A percentile compares a stretch with the other conserved stretches of the same genome.
Conservation (phyloP, 1,140 invertebrate species). For the Bombus ignitus region DNA sequence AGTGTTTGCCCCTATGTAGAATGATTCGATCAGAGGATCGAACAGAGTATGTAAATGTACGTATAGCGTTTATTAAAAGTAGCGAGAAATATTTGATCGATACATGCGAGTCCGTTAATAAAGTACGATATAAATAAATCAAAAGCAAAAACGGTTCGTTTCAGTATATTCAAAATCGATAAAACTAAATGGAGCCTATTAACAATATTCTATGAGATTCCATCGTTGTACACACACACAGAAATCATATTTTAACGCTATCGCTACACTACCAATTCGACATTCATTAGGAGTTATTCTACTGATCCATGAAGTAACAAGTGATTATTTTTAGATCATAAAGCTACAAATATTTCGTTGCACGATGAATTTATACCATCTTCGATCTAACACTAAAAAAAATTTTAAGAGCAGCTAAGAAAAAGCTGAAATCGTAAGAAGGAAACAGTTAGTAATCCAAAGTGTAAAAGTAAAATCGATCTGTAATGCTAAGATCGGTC, state of each 20-base stretch:
- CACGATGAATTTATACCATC: no score
- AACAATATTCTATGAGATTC: not conserved
- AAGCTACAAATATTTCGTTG: not conserved
- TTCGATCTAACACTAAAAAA: not conserved
- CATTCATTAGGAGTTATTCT: not conserved
- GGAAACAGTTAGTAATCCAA: not conserved
- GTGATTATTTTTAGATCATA: not conserved
- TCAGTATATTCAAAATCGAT: not conserved
- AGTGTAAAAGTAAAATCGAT: not conserved
- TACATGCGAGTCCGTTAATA: no score
- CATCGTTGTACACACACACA: no score
- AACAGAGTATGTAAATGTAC: not conserved
- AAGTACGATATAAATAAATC: no score
- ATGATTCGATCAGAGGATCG: not conserved
- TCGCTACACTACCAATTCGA: not conserved
- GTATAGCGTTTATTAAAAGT: no score
- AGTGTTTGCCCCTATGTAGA: not conserved
- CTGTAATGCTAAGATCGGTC: not conserved
- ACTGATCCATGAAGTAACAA: not conserved
- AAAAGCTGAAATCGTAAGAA: not conserved
- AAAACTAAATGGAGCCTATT: not conserved
- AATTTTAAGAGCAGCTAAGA: not conserved
- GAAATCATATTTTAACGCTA: not conserved
- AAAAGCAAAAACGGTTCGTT: not conserved
- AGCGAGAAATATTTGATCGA: no score